A percentile compares a stretch with the other conserved stretches of the same genome.
These are phyloP conservation scores for Sceloporus undulatus DNA, from an alignment of 2,113 vertebrate genomes.

Conservation along the genomic window DNA sequence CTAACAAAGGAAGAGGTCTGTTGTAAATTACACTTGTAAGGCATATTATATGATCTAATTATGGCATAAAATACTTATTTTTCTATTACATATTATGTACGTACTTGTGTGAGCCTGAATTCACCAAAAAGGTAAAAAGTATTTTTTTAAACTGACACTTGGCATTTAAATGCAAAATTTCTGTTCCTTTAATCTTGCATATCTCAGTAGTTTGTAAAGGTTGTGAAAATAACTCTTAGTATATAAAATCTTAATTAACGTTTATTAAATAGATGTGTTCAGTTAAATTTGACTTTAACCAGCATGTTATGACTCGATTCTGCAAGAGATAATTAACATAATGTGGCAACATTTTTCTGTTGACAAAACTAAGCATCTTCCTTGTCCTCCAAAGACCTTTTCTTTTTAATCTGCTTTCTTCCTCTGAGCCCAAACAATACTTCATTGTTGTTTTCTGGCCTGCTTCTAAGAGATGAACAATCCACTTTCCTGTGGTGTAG, in stretches of 20 bases:
- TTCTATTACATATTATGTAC: neutral
- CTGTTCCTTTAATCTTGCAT: neutral
- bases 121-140: neutral
- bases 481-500: neutral
- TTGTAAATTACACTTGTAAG: neutral
- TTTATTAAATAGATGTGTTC: constrained; percentile 6
- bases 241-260: neutral
- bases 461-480: neutral
- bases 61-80: neutral
- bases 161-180: constrained; percentile 5
- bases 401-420: neutral
- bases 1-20: neutral
- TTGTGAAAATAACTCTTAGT: neutral
- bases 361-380: neutral
- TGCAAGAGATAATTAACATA: constrained; percentile 16
- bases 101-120: neutral
- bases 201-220: neutral
- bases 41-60: neutral
- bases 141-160: neutral
- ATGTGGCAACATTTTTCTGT: constrained; percentile 5
- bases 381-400: constrained; percentile 18
- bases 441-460: neutral
- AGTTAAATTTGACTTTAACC: constrained; percentile 5
- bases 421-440: neutral
- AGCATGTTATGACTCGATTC: constrained; percentile 11